phyloP scores from a whole-genome alignment of 1,140 invertebrate genomes.

The Sesamia nonagrioides region DNA sequence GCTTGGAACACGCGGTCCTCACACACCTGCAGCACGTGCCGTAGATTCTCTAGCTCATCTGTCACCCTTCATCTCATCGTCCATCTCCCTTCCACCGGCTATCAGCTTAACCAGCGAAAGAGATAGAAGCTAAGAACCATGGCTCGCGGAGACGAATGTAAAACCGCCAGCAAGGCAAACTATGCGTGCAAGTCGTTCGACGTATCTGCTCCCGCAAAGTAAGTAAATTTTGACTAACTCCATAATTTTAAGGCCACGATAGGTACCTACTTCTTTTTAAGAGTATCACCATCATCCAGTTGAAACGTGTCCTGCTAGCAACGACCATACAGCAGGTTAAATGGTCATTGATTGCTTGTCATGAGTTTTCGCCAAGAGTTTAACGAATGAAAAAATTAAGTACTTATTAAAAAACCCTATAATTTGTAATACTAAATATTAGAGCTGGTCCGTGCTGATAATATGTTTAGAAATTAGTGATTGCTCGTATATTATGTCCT shows the following conservation, averaged over 20 bases:
- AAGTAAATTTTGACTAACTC: constrained; percentile 52
- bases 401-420: too few species aligned
- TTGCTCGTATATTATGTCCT: too few species aligned
- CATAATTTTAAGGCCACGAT: background rate
- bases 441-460: too few species aligned
- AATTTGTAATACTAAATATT: too few species aligned
- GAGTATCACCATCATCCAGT: too few species aligned
- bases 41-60: constrained; percentile 83
- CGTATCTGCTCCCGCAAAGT: constrained; percentile 75
- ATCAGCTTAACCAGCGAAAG: constrained; percentile 58
- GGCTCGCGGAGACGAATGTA: constrained; percentile 83
- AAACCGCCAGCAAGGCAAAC: constrained; percentile 78
- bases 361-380: too few species aligned
- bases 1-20: constrained; percentile 92
- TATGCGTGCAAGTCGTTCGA: constrained; percentile 77
- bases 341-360: too few species aligned
- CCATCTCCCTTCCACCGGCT: constrained; percentile 68
- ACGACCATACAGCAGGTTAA: too few species aligned
- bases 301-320: too few species aligned
- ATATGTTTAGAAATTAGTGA: too few species aligned
- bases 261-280: too few species aligned
- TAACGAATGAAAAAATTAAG: too few species aligned
- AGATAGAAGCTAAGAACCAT: constrained; percentile 64
- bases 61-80: constrained; percentile 61
- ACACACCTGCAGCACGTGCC: constrained; percentile 94